Evolutionary conservation across 2,113 vertebrate species (phyloP).

Genomic region (Solea solea): DNA sequence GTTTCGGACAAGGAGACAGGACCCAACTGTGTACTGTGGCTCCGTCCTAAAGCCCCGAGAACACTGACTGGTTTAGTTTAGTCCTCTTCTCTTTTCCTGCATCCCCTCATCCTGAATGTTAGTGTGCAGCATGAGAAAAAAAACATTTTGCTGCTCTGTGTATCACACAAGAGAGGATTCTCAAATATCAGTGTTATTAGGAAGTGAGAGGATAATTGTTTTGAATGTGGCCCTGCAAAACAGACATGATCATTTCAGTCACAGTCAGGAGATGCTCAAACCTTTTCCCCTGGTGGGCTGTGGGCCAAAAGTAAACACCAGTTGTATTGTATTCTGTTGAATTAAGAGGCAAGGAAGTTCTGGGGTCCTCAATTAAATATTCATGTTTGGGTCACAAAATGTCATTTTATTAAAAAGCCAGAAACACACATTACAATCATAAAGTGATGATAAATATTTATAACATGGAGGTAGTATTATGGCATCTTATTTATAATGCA

Average conservation of each 20-base stretch:
- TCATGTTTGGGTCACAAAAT: too few relatives aligned
- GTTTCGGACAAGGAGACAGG: constrained; percentile 48
- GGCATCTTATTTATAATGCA: too few relatives aligned
- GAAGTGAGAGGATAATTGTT: constrained; percentile 31
- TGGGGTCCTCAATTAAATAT: too few relatives aligned
- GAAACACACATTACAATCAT: too few relatives aligned
- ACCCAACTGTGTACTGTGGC: constrained; percentile 40
- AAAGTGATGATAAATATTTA: too few relatives aligned
- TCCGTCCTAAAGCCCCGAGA: constrained; percentile 45
- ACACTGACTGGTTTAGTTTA: constrained; percentile 18
- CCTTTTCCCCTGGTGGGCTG: too few relatives aligned
- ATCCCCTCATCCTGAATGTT: constrained; percentile 25
- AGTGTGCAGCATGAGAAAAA: constrained; percentile 18
- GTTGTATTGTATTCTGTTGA: too few relatives aligned
- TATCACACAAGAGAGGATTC: constrained; percentile 20
- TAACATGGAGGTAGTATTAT: too few relatives aligned
- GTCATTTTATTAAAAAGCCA: too few relatives aligned
- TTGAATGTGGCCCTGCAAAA: constrained; percentile 19
- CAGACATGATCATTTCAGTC: constrained; percentile 13
- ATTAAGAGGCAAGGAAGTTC: too few relatives aligned
- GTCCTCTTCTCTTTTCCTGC: constrained; percentile 34
- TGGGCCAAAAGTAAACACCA: too few relatives aligned
- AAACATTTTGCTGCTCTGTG: constrained; percentile 19
- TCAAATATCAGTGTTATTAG: constrained; percentile 37
- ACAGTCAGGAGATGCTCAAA: not conserved